Conservation (phyloP, 2,888 invertebrate genomes). For the Drosophila anomelani region DNA sequence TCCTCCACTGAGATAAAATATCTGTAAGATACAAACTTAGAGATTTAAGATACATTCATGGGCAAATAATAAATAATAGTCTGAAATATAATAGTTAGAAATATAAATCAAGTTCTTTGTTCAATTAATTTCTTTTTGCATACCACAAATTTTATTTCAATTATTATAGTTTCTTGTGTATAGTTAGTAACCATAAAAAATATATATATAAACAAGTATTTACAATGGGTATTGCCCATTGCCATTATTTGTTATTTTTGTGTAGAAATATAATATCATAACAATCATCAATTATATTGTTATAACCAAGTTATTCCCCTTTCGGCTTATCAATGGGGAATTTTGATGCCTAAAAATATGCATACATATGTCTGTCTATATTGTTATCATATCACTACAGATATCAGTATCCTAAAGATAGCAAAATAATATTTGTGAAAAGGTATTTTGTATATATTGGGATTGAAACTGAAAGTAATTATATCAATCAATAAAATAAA, state of each 20-base stretch:
- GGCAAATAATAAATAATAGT: not conserved
- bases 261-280: not conserved
- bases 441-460: not conserved
- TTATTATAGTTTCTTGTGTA: too few relatives aligned
- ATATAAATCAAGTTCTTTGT: too few relatives aligned
- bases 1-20: conserved; percentile 8
- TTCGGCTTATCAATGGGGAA: conserved; percentile 5
- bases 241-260: too few relatives aligned
- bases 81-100: not conserved
- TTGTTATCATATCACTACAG: conserved; percentile 13
- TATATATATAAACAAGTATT: not conserved
- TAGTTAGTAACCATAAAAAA: not conserved
- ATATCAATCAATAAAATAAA: not conserved
- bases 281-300: not conserved
- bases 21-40: not conserved
- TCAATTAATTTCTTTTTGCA: too few relatives aligned
- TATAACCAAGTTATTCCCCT: not conserved
- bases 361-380: not conserved
- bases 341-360: not conserved
- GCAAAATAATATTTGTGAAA: not conserved
- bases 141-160: too few relatives aligned
- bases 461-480: not conserved
- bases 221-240: not conserved
- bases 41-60: not conserved
- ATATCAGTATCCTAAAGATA: conserved; percentile 5